phyloP scores from a whole-genome alignment of 2,888 invertebrate genomes.

The Catocala fraxini region DNA sequence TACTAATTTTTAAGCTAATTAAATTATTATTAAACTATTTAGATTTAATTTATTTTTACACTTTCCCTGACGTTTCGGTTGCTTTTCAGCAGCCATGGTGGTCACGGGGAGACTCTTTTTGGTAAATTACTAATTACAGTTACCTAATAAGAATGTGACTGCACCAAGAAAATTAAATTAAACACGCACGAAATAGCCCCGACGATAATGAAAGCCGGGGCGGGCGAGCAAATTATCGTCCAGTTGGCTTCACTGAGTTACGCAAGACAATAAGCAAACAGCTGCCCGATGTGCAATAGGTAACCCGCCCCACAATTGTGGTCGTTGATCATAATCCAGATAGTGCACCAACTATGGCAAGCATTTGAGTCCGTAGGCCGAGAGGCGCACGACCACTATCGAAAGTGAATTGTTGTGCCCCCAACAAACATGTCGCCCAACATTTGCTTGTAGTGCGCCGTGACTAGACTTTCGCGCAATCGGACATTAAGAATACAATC shows the following conservation, averaged over 20 bases:
- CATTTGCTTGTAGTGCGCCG: conserved; percentile 63
- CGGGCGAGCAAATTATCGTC: conserved; percentile 80
- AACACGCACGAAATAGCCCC: conserved; percentile 79
- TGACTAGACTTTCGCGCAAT: conserved; percentile 76
- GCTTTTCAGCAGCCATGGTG: no score
- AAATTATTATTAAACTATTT: no score
- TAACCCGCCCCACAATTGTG: conserved; percentile 75
- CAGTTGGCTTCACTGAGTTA: conserved; percentile 80
- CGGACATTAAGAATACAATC: conserved; percentile 70
- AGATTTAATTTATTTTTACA: no score
- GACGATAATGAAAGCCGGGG: conserved; percentile 78
- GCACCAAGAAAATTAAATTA: conserved; percentile 77
- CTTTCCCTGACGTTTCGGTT: no score
- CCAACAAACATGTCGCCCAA: conserved; percentile 68
- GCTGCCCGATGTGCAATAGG: conserved; percentile 78
- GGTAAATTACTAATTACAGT: conserved; percentile 58
- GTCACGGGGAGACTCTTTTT: no score
- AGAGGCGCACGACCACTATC: conserved; percentile 78
- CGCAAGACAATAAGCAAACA: conserved; percentile 82
- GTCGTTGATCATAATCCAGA: conserved; percentile 80
- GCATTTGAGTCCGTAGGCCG: conserved; percentile 76
- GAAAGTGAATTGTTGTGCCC: conserved; percentile 82
- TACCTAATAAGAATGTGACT: conserved; percentile 61
- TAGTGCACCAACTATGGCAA: conserved; percentile 75
- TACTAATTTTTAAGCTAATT: no score